Evolutionary conservation across 2,888 invertebrate genomes (phyloP), one percentile per base, ranked within the genome.

Genomic region (Periphyllus acericola): DNA sequence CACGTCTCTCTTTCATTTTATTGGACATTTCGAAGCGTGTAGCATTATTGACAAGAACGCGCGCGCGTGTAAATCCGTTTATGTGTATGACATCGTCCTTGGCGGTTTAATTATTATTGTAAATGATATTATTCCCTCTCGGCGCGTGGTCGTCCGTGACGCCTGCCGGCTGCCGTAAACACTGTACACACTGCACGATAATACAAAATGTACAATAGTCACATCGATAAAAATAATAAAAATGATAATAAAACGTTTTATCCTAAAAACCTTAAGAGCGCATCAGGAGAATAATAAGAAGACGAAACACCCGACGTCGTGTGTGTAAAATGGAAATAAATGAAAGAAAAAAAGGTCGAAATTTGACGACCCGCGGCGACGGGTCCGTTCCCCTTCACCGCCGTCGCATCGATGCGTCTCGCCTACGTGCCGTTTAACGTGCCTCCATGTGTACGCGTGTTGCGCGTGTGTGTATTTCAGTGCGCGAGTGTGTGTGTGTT

Each of bases 331-430:
- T 19, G 34, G 80, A 66, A 36, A 40, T 34, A 36, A n/a, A 60
- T 17, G 17, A 2, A 25, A 32, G 34, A 55, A 75, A 72, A 74
- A 72, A 74, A 74, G 74, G 83, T 83, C 55, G 74, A 83, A 83
- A 83, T 60, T 36, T 74, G 74, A 83, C 75, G 75, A 74, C 83
- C 83, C 75, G 83, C 75, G 81, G 81, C 81, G 81, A 68, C n/a
- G 81, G 29, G 81, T 34, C 68, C 36, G 71, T 83, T 52, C n/a
- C 34, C 25, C 52, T 52, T 34, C 34, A 21, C 34, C 74, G 0
- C 60, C 75, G 60, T 25, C 34, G 3, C 46, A 71, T 21, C 46
- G 52, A 11, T 6, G 34, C 34, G 68, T 66, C 68, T 55, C 52
- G 75, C 83, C 75, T 75, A 74, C 83, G 75, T 83, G 83, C 83